These are phyloP conservation scores for Brachypteracias leptosomus DNA, from an alignment of 2,113 vertebrate genomes.

Conservation along the genomic window DNA sequence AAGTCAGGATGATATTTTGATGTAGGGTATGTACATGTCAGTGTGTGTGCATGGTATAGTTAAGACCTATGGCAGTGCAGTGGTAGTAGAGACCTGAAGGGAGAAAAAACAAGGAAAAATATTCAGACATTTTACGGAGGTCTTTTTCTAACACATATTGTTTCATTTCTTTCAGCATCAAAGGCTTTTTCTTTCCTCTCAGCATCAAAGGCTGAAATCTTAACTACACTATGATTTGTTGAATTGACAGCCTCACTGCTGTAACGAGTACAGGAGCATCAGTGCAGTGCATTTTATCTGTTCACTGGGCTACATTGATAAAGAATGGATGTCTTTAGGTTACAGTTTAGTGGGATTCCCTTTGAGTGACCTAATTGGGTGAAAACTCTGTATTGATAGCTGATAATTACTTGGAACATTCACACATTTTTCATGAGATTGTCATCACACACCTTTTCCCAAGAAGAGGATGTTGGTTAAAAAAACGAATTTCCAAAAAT, in stretches of 20 bases:
- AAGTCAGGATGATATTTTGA: not conserved
- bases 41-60: not conserved
- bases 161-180: not conserved
- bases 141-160: not conserved
- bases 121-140: not conserved
- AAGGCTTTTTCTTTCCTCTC: not conserved
- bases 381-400: conserved; percentile 28
- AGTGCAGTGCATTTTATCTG: not conserved
- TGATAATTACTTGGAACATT: conserved; percentile 24
- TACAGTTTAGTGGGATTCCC: not conserved
- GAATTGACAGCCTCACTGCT: not conserved
- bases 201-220: not conserved
- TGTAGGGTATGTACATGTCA: not conserved
- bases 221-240: not conserved
- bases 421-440: not conserved
- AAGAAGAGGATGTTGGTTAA: accelerated
- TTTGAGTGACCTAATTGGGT: not conserved
- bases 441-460: not conserved
- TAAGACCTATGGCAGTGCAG: not conserved
- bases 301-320: not conserved
- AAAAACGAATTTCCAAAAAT: not conserved
- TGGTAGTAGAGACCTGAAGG: not conserved
- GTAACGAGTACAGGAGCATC: not conserved
- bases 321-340: not conserved
- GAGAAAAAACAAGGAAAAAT: too few relatives aligned